Percentiles rank a stretch among this genome's conserved stretches.
phyloP scores from a whole-genome alignment of 2,888 invertebrate genomes.

The Chaetoderma sp. region DNA sequence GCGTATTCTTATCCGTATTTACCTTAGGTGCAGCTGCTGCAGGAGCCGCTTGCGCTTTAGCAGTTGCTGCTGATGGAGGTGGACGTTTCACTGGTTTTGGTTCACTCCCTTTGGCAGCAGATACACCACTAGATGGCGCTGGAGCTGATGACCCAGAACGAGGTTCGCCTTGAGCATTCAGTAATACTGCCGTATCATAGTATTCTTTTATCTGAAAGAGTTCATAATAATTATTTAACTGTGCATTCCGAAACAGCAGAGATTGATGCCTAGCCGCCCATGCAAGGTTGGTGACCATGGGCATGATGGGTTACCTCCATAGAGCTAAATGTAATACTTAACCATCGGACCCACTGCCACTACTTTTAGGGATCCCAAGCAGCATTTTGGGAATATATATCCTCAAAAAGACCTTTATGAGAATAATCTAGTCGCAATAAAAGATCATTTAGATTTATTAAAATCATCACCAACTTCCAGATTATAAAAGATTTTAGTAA shows the following conservation, averaged over 20 bases:
- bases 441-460: too few relatives aligned
- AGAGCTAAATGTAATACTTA: background rate
- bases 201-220: conserved; percentile 84
- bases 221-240: conserved; percentile 17
- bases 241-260: background rate
- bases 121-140: conserved; percentile 37
- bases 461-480: too few relatives aligned
- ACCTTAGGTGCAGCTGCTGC: too few relatives aligned
- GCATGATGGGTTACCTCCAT: too few relatives aligned
- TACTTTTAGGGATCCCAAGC: too few relatives aligned
- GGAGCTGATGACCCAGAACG: conserved; percentile 42
- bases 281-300: background rate
- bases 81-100: conserved; percentile 44
- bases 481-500: too few relatives aligned
- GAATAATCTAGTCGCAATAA: too few relatives aligned
- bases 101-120: conserved; percentile 38
- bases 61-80: conserved; percentile 4
- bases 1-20: too few relatives aligned
- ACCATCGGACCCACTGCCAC: too few relatives aligned
- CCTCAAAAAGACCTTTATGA: too few relatives aligned
- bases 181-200: conserved; percentile 87
- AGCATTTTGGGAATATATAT: too few relatives aligned
- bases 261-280: background rate
- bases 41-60: too few relatives aligned
- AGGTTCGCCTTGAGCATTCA: conserved; percentile 60